These are phyloP conservation scores for Melikaiella ostensackeni DNA, from an alignment of 2,888 invertebrate genomes.

Conservation along the genomic window DNA sequence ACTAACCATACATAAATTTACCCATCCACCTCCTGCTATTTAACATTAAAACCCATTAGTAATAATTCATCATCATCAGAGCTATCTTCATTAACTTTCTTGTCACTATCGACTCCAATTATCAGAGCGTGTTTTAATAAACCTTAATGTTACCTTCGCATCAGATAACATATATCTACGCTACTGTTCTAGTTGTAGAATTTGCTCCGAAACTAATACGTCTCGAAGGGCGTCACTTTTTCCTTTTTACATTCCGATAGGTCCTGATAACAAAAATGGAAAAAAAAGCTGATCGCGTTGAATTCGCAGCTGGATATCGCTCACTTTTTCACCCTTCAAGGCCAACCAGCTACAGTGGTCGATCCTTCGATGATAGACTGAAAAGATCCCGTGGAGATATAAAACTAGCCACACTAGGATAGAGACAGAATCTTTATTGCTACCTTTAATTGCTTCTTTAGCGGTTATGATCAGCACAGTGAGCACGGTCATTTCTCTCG, in stretches of 20 bases:
- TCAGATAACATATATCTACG: background rate
- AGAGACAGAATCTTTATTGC: constrained; percentile 62
- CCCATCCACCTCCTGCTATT: background rate
- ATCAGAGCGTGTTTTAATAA: background rate
- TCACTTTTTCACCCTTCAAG: constrained; percentile 35
- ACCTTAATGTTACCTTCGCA: background rate
- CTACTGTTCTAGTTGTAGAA: background rate
- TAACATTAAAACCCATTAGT: background rate
- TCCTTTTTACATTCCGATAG: constrained; percentile 40
- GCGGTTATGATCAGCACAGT: constrained; percentile 64
- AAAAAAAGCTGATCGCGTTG: constrained; percentile 5
- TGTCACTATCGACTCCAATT: background rate
- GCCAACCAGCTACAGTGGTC: constrained; percentile 26
- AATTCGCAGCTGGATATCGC: constrained; percentile 37
- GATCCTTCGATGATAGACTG: constrained; percentile 16
- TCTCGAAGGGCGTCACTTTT: background rate
- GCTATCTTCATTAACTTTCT: constrained; percentile 1
- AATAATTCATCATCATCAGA: background rate
- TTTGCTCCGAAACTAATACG: background rate
- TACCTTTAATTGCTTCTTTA: constrained; percentile 68
- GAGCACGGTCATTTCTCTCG: constrained; percentile 63
- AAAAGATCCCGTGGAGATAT: constrained; percentile 15
- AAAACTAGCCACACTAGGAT: constrained; percentile 19
- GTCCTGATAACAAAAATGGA: constrained; percentile 3
- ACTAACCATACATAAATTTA: background rate